These are phyloP conservation scores for Lophura nycthemera DNA, from an alignment of 2,113 vertebrate genomes.

Conservation along the genomic window DNA sequence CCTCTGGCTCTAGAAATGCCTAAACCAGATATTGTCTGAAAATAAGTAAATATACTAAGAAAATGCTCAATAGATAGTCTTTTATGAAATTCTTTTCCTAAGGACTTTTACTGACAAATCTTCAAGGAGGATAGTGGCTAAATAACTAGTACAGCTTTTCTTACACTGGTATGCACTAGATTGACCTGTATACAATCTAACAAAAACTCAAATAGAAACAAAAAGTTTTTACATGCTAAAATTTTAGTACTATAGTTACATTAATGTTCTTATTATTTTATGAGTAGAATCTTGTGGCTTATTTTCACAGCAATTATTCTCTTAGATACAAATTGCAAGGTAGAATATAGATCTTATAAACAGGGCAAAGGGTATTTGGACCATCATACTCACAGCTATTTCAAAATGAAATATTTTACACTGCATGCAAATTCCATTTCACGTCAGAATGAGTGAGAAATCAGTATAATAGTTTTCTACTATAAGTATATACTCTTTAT, in stretches of 20 bases:
- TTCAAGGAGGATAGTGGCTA: neutral
- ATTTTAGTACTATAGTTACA: neutral
- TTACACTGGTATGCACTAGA: neutral
- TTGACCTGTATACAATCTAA: neutral
- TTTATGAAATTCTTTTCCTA: conserved; percentile 31
- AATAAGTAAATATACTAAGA: neutral
- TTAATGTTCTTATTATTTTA: conserved; percentile 1
- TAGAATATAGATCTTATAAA: neutral
- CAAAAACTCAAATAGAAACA: neutral
- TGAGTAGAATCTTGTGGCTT: neutral
- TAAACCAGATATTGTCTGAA: conserved; percentile 26
- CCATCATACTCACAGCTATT: conserved; percentile 11
- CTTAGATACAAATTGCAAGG: neutral
- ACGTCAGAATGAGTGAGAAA: neutral
- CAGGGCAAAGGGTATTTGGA: neutral
- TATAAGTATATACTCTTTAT: neutral
- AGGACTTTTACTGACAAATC: conserved; percentile 1
- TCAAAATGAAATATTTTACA: conserved; percentile 27
- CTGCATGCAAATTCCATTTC: conserved; percentile 21
- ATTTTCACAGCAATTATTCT: conserved; percentile 20
- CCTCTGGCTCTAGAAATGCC: conserved; percentile 49
- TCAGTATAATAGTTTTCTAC: neutral
- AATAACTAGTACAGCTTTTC: conserved; percentile 10
- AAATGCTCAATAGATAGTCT: neutral
- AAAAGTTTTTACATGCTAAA: neutral